Conservation (phyloP, 2,113 vertebrate species). For the Phocoena phocoena region DNA sequence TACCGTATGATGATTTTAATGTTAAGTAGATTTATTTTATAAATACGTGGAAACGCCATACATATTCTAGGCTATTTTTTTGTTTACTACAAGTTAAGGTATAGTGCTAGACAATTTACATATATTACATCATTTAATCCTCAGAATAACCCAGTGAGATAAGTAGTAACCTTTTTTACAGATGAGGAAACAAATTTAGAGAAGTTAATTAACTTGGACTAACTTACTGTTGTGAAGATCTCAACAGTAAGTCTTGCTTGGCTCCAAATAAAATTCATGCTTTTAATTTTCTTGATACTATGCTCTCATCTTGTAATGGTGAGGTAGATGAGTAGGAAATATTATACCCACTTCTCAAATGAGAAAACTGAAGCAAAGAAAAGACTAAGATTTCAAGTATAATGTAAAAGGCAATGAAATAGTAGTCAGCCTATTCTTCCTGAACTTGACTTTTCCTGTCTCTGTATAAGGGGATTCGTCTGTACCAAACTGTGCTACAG, state of each 20-base stretch:
- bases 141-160: background rate
- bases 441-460: background rate
- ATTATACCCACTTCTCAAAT: background rate
- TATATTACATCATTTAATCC: background rate
- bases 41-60: background rate
- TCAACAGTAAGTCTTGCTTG: background rate
- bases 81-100: background rate
- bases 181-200: background rate
- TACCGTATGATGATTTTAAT: background rate
- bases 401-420: background rate
- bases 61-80: constrained; percentile 2
- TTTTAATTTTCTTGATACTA: constrained; percentile 41
- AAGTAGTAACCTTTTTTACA: background rate
- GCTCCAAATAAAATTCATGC: background rate
- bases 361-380: background rate
- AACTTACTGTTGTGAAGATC: background rate
- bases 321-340: background rate
- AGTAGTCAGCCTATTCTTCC: background rate
- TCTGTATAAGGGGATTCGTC: background rate
- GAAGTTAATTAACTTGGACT: background rate
- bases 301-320: background rate
- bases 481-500: background rate
- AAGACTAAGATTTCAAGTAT: background rate
- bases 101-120: background rate
- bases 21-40: background rate